These are phyloP conservation scores for Laticauda laticaudata DNA, from an alignment of 2,113 vertebrate species.

Conservation along the genomic window DNA sequence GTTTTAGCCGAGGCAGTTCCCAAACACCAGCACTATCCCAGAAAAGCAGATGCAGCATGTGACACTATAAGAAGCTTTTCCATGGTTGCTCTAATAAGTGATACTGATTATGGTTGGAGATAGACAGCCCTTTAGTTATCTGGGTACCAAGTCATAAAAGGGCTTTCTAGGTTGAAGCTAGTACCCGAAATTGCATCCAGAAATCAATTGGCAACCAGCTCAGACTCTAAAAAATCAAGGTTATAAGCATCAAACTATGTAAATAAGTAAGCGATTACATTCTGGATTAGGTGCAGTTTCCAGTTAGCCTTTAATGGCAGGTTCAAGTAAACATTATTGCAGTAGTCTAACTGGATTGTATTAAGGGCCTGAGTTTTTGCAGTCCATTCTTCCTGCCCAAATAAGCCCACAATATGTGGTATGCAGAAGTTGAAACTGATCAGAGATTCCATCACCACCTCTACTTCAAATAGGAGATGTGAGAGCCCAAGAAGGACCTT, in stretches of 20 bases:
- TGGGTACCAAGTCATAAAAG: not conserved
- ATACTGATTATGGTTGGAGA: not conserved
- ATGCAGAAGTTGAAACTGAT: not conserved
- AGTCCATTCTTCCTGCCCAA: not conserved
- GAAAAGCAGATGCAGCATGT: not conserved
- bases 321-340: not conserved
- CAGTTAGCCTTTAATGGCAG: not conserved
- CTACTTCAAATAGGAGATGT: not conserved
- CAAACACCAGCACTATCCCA: not conserved
- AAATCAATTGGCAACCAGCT: not conserved
- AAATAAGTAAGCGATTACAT: not conserved
- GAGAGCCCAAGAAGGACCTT: not conserved
- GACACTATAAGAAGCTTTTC: not conserved
- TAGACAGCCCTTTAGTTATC: not conserved
- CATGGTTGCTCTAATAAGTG: not conserved
- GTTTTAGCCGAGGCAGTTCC: not conserved
- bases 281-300: not conserved
- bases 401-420: not conserved
- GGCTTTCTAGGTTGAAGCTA: not conserved
- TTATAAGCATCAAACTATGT: not conserved
- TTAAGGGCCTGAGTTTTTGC: not conserved
- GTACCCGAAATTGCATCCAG: not conserved
- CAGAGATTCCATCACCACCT: not conserved
- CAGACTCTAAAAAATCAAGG: not conserved
- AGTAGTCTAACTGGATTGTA: not conserved